Percentiles rank a stretch among this genome's conserved stretches.
These are phyloP conservation scores for Paraplagusia blochii DNA, from an alignment of 2,113 vertebrate species.

Conservation along the genomic window DNA sequence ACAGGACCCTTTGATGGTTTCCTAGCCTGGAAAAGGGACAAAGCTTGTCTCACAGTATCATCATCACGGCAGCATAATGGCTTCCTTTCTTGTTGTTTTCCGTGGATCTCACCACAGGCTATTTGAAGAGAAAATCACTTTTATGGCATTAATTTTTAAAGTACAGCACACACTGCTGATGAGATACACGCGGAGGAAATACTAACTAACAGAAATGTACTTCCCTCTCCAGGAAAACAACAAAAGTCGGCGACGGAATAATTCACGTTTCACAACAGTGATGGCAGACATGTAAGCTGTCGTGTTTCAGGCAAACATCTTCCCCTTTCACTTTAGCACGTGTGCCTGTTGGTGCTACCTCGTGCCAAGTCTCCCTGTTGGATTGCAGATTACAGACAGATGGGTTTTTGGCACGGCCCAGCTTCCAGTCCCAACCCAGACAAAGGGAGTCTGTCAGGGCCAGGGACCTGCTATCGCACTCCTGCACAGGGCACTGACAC, in stretches of 20 bases:
- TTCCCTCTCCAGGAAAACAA: conserved; percentile 16
- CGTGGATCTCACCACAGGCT: conserved; percentile 42
- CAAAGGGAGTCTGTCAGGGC: conserved; percentile 43
- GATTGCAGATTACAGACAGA: conserved; percentile 58
- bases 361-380: conserved; percentile 35
- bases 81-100: conserved; percentile 48
- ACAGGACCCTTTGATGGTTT: conserved; percentile 47
- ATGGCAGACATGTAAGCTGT: background rate
- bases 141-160: conserved; percentile 41
- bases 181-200: conserved; percentile 20
- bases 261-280: no score
- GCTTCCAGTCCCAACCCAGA: conserved; percentile 42
- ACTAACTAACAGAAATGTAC: conserved; percentile 22
- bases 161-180: conserved; percentile 32
- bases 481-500: conserved; percentile 24
- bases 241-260: conserved; percentile 3
- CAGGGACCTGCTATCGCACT: conserved; percentile 22
- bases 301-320: conserved; percentile 26
- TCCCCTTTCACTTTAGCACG: conserved; percentile 5
- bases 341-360: conserved; percentile 24
- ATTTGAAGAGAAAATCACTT: conserved; percentile 44
- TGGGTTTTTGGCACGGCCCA: conserved; percentile 42
- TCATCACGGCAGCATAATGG: conserved; percentile 53
- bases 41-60: conserved; percentile 56
- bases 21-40: conserved; percentile 45